Evolutionary conservation across 2,113 vertebrate genomes (phyloP).

Genomic region (Oriolus oriolus): DNA sequence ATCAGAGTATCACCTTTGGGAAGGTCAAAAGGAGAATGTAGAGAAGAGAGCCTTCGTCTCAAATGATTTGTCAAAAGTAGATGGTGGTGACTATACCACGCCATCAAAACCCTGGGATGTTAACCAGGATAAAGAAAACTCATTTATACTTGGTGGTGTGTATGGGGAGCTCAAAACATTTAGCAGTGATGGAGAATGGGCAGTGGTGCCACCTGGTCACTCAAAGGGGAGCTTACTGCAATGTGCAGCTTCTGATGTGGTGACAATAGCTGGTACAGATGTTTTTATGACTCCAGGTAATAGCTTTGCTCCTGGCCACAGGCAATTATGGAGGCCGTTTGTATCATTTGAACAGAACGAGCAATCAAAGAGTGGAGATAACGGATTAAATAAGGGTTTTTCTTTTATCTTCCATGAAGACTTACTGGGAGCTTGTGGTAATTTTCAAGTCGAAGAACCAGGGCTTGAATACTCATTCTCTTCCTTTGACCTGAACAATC

Average conservation of each 20-base stretch:
- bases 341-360: constrained; percentile 90
- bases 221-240: constrained; percentile 83
- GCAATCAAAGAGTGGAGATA: constrained; percentile 79
- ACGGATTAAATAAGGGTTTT: constrained; percentile 91
- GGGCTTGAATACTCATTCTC: constrained; percentile 92
- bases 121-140: constrained; percentile 84
- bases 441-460: constrained; percentile 88
- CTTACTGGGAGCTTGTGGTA: constrained; percentile 91
- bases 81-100: constrained; percentile 92
- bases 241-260: constrained; percentile 89
- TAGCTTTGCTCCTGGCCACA: constrained; percentile 91
- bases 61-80: constrained; percentile 82
- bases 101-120: constrained; percentile 92
- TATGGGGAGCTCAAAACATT: constrained; percentile 95
- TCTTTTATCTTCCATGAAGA: constrained; percentile 99
- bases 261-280: constrained; percentile 92
- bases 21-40: constrained; percentile 82
- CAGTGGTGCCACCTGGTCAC: constrained; percentile 83
- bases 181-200: constrained; percentile 89
- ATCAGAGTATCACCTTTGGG: constrained; percentile 96
- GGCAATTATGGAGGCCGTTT: constrained; percentile 91
- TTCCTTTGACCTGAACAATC: constrained; percentile 94
- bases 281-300: constrained; percentile 94
- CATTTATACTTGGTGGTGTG: constrained; percentile 95
- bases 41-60: constrained; percentile 82